These are phyloP conservation scores for Pyrochroa serraticornis DNA, from an alignment of 2,888 invertebrate species.

Conservation along the genomic window DNA sequence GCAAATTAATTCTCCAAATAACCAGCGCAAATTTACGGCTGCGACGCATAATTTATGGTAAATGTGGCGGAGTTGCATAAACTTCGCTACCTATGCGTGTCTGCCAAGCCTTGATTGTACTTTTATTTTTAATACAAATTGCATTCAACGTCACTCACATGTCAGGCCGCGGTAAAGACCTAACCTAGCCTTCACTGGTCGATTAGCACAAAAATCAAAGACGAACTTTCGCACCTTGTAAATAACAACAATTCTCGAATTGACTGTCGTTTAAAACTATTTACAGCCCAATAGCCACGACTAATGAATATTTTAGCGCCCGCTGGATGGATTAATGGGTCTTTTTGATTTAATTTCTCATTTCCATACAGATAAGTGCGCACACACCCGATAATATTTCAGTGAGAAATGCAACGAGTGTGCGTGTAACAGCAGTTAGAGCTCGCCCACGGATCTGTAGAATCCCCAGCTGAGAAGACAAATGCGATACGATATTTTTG, in stretches of 20 bases:
- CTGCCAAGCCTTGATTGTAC: conserved; percentile 28
- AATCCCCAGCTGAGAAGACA: conserved; percentile 45
- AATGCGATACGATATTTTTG: conserved; percentile 43
- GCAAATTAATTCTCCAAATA: conserved; percentile 8
- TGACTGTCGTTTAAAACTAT: too few species aligned
- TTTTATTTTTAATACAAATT: conserved; percentile 16
- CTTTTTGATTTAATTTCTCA: background rate
- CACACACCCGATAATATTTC: conserved; percentile 4
- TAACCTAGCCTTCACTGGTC: too few species aligned
- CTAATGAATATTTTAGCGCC: too few species aligned
- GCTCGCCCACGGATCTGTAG: conserved; percentile 37
- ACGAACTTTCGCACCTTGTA: too few species aligned
- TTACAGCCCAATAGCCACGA: too few species aligned
- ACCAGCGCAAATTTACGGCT: conserved; percentile 20
- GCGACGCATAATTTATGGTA: conserved; percentile 8
- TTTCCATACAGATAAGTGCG: conserved; percentile 8
- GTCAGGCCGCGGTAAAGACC: conserved; percentile 11
- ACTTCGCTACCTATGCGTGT: conserved; percentile 27
- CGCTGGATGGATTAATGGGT: too few species aligned
- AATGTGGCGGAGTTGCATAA: conserved; percentile 16
- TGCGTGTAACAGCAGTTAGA: conserved; percentile 26
- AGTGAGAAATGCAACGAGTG: background rate
- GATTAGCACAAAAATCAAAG: too few species aligned
- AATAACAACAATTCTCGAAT: too few species aligned
- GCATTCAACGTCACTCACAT: conserved; percentile 33